Conservation (phyloP, 2,113 vertebrate species). For the Platycercus adscitus region DNA sequence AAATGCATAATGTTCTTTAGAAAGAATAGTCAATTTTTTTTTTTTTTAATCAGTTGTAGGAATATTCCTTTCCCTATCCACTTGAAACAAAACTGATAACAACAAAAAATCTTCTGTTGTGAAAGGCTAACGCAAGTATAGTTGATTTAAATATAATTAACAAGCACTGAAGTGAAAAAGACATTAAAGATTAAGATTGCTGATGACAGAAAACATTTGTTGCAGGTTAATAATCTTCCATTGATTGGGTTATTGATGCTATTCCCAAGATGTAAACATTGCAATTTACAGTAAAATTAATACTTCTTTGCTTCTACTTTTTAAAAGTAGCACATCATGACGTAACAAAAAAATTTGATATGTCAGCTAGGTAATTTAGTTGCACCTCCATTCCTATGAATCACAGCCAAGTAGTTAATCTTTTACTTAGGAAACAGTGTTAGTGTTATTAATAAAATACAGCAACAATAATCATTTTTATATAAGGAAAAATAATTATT, state of each 20-base stretch:
- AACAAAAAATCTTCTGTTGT: background rate
- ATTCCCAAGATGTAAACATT: background rate
- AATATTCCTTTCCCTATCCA: background rate
- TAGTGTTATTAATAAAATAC: constrained; percentile 59
- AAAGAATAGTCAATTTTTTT: background rate
- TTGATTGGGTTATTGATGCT: background rate
- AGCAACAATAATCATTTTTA: constrained; percentile 32
- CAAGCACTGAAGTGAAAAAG: background rate
- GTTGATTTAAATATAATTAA: constrained; percentile 58
- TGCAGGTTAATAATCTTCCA: background rate
- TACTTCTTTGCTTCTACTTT: constrained; percentile 28
- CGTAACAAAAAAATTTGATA: constrained; percentile 30
- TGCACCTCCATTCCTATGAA: constrained; percentile 45
- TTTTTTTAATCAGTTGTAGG: constrained; percentile 27
- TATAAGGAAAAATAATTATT: background rate
- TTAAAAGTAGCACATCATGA: background rate
- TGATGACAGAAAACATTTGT: constrained; percentile 11
- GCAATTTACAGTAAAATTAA: constrained; percentile 6
- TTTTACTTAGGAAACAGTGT: constrained; percentile 63
- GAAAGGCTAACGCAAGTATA: background rate
- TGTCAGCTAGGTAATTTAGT: constrained; percentile 43
- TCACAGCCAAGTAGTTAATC: constrained; percentile 68
- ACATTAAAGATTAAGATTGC: background rate
- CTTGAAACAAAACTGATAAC: background rate
- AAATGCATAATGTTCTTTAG: background rate